A percentile compares a stretch with the other conserved stretches of the same genome.
These are phyloP conservation scores for Xanthorhoe designata DNA, from an alignment of 2,888 invertebrate genomes.

Conservation along the genomic window DNA sequence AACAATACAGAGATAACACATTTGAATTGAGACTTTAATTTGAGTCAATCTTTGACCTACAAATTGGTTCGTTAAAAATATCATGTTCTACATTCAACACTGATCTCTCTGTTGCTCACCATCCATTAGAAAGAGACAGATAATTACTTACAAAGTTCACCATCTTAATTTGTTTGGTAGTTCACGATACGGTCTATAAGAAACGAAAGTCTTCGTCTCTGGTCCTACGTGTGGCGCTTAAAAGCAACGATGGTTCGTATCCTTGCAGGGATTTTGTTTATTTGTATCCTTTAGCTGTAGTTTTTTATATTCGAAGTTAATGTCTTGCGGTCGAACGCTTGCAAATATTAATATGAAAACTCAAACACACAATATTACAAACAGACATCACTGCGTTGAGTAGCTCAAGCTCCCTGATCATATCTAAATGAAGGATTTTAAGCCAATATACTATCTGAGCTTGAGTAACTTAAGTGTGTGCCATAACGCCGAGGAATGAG, in stretches of 20 bases:
- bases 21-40: not conserved
- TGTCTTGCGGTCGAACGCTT: conserved; percentile 13
- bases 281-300: conserved; percentile 56
- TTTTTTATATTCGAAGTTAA: conserved; percentile 43
- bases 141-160: not conserved
- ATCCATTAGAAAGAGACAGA: not conserved
- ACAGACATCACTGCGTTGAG: too few relatives aligned
- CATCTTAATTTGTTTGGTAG: not conserved
- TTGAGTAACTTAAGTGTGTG: too few relatives aligned
- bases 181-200: conserved; percentile 8
- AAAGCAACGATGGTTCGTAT: conserved; percentile 54
- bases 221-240: conserved; percentile 53
- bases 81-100: too few relatives aligned
- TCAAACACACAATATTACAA: too few relatives aligned
- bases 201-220: conserved; percentile 37
- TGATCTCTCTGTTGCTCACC: not conserved
- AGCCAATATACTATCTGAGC: too few relatives aligned
- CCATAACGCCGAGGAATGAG: too few relatives aligned
- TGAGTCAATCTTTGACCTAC: conserved; percentile 4
- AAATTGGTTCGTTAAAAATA: too few relatives aligned
- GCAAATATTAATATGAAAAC: not conserved
- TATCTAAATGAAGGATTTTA: too few relatives aligned
- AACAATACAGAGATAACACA: not conserved
- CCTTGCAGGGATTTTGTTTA: conserved; percentile 73
- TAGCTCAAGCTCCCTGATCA: too few relatives aligned